These are phyloP conservation scores for Pegea sp. DNA, from an alignment of 23 tunicate species.

Conservation along the genomic window DNA sequence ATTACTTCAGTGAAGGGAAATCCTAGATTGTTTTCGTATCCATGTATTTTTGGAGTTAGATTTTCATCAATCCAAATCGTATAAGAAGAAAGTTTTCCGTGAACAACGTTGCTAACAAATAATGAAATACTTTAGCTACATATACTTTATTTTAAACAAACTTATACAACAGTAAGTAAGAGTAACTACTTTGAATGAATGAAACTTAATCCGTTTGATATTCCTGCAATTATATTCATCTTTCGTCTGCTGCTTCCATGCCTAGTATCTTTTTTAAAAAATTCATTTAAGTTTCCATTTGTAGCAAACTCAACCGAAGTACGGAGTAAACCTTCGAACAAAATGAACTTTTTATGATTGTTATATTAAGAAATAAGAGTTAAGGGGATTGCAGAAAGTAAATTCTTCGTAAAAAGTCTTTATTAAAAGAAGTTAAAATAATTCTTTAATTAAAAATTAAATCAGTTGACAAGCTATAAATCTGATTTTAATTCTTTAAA, in stretches of 20 bases:
- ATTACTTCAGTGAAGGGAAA: neutral
- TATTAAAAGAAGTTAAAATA: too few relatives aligned
- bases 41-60: slow-evolving; percentile 1
- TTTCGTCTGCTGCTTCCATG: neutral
- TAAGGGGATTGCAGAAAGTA: too few relatives aligned
- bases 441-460: too few relatives aligned
- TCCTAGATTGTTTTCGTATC: neutral
- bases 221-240: neutral
- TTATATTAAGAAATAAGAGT: too few relatives aligned
- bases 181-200: neutral
- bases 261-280: neutral
- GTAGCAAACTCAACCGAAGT: neutral
- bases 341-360: too few relatives aligned
- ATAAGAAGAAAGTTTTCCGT: neutral
- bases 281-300: neutral
- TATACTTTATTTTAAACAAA: neutral
- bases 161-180: neutral
- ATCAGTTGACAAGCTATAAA: too few relatives aligned
- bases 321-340: neutral
- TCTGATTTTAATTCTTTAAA: too few relatives aligned
- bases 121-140: neutral
- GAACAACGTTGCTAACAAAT: neutral
- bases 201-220: neutral
- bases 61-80: neutral
- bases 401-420: too few relatives aligned